Conservation (phyloP, 2,888 invertebrate genomes). For the Andricus curvator region DNA sequence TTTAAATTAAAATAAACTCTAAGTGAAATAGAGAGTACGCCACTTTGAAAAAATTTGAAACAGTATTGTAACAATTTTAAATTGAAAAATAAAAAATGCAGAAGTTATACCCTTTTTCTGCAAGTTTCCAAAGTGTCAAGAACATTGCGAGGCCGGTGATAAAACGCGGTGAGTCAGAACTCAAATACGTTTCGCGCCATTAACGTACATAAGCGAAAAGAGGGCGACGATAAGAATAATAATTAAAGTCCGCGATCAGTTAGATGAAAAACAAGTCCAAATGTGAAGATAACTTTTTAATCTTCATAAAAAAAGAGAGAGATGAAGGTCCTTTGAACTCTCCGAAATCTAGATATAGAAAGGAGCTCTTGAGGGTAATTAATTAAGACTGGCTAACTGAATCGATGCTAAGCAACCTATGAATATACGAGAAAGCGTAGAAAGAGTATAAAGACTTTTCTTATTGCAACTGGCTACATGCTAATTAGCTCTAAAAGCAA, state of each 20-base stretch:
- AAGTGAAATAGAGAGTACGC: too few species aligned
- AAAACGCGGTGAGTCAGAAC: conserved; percentile 30
- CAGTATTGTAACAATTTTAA: too few species aligned
- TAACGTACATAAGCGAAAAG: background rate
- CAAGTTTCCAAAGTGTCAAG: background rate
- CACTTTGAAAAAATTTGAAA: too few species aligned
- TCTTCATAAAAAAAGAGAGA: background rate
- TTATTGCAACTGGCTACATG: background rate
- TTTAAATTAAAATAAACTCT: too few species aligned
- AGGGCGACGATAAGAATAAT: conserved; percentile 1
- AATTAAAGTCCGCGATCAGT: background rate
- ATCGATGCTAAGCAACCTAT: background rate
- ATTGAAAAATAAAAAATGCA: too few species aligned
- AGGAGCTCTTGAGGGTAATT: background rate
- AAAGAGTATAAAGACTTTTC: background rate
- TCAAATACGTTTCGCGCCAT: background rate
- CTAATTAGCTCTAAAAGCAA: background rate
- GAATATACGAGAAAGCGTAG: background rate
- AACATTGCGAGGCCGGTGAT: background rate
- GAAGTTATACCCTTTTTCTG: too few species aligned
- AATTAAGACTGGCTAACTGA: background rate
- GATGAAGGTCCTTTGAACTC: background rate
- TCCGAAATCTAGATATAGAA: background rate
- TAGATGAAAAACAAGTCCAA: background rate
- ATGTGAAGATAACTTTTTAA: background rate